Percentiles rank a stretch among this genome's conserved stretches.
Evolutionary conservation across 2,797 vertebrate genomes (phyloP).

Genomic region (Crenuchus spilurus): DNA sequence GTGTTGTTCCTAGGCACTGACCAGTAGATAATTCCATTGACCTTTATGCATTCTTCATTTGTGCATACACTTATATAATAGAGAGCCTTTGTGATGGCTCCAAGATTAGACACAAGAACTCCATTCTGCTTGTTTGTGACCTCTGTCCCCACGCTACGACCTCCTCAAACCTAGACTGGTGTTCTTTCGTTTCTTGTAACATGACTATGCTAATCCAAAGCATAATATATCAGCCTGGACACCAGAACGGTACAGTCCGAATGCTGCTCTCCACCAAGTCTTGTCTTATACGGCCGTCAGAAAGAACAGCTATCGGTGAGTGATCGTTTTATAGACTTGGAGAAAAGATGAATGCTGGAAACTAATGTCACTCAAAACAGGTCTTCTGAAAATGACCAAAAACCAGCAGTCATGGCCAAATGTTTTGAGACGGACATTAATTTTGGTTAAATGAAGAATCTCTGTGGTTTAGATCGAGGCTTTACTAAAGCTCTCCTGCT

Average conservation of each 20-base stretch:
- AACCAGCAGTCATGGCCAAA: no score
- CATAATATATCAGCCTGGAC: constrained; percentile 2
- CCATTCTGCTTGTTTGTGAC: constrained; percentile 38
- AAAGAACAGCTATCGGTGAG: constrained; percentile 36
- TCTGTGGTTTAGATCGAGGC: no score
- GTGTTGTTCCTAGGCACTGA: background rate
- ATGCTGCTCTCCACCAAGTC: constrained; percentile 45
- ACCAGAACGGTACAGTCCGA: background rate
- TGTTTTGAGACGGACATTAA: no score
- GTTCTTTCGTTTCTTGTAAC: constrained; percentile 20
- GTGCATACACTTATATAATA: constrained; percentile 35
- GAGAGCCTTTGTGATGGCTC: constrained; percentile 19
- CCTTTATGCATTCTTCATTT: constrained; percentile 9
- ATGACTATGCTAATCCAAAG: constrained; percentile 35
- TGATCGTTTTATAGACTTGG: background rate
- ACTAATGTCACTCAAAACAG: no score
- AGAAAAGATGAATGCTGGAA: no score
- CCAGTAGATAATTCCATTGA: background rate
- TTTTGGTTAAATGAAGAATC: no score
- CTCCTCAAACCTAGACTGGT: constrained; percentile 8
- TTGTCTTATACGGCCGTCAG: constrained; percentile 22
- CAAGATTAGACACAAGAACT: constrained; percentile 33
- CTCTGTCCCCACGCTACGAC: constrained; percentile 37
- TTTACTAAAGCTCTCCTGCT: no score
- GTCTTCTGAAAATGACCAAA: no score